phyloP scores from a whole-genome alignment of 2,797 vertebrate species.

The Epinephelus coioides region DNA sequence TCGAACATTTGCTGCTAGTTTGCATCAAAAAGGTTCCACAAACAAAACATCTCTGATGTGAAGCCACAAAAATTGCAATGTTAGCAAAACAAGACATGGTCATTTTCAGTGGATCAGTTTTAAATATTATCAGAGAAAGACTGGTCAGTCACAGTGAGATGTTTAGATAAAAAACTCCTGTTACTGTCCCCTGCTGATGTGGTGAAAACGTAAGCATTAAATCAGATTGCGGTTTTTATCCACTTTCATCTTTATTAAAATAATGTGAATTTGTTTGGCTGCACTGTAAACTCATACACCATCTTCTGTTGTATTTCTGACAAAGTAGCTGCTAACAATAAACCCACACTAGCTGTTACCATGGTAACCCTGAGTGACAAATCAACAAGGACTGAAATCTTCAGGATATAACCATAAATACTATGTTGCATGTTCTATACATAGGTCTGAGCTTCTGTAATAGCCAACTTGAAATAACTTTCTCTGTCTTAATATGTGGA shows the following conservation, averaged over 20 bases:
- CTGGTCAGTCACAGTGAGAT: not conserved
- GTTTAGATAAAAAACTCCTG: not conserved
- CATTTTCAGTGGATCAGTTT: not conserved
- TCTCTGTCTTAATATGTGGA: constrained; percentile 19
- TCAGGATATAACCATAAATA: not conserved
- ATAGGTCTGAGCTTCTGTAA: not conserved
- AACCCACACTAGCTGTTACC: not conserved
- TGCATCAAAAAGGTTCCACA: no score
- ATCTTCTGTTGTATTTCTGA: not conserved
- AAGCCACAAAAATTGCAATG: not conserved
- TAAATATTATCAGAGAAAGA: constrained; percentile 12
- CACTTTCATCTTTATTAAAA: constrained; percentile 10
- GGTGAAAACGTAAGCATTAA: not conserved
- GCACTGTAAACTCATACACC: not conserved
- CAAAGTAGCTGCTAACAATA: not conserved
- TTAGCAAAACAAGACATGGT: not conserved
- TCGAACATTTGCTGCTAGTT: no score
- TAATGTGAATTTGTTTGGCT: constrained; percentile 1
- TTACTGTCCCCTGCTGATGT: not conserved
- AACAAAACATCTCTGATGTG: no score
- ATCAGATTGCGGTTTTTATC: not conserved
- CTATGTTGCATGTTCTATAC: not conserved
- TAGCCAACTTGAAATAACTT: constrained; percentile 16
- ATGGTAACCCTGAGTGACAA: not conserved
- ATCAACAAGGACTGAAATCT: not conserved